Conservation (phyloP, 2,888 invertebrate genomes). For the Hirtodrosophila duncani region DNA sequence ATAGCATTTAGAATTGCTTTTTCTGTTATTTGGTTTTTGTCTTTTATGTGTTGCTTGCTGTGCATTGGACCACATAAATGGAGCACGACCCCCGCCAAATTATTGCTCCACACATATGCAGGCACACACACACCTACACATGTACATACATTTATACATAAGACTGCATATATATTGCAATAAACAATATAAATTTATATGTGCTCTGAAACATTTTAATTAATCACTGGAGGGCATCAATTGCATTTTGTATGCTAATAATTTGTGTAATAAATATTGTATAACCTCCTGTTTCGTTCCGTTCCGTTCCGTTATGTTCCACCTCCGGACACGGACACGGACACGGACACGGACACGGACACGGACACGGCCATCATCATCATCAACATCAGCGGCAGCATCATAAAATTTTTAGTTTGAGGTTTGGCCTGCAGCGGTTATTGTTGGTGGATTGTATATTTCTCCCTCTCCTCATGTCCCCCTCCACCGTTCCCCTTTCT, state of each 20-base stretch:
- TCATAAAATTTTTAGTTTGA: conserved; percentile 3
- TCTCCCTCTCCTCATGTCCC: neutral
- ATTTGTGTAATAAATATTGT: conserved; percentile 80
- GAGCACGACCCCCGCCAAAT: conserved; percentile 28
- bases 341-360: too few species aligned
- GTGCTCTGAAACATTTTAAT: conserved; percentile 71
- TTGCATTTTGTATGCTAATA: conserved; percentile 85
- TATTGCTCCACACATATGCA: conserved; percentile 13
- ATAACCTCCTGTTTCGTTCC: conserved; percentile 26
- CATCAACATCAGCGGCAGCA: too few species aligned
- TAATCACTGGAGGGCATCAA: conserved; percentile 79
- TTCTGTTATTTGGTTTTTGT: too few species aligned
- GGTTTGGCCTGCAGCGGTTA: neutral
- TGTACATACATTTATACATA: neutral
- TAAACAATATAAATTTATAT: conserved; percentile 70
- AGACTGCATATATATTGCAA: conserved; percentile 27
- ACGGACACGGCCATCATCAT: too few species aligned
- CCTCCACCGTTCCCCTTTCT: neutral
- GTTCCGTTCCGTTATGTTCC: too few species aligned
- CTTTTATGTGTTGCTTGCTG: conserved; percentile 1
- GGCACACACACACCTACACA: conserved; percentile 9
- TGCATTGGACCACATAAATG: conserved; percentile 34
- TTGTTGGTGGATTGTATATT: neutral
- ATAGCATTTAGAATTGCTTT: too few species aligned
- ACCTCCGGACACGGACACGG: too few species aligned